Evolutionary conservation across 2,888 invertebrate species (phyloP), one percentile per base, ranked within the genome.

Genomic region (Rhogogaster chlorosoma): DNA sequence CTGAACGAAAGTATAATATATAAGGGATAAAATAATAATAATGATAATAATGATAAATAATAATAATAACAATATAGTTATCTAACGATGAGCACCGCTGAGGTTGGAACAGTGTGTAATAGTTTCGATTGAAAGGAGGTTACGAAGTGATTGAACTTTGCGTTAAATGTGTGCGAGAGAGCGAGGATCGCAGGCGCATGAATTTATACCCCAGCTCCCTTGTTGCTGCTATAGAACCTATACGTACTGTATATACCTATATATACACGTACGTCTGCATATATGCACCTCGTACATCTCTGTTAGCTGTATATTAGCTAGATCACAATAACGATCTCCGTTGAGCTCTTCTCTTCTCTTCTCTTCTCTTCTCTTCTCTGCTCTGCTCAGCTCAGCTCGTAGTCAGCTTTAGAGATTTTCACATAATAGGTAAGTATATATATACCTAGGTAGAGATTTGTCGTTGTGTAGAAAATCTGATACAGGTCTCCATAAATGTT

Each of bases 121-220:
- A 93, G 93, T 93, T 93, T 93, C 93, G 93, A 93, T 93, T 90
- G 93, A 93, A 93, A 93, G 93, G 93, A 93, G 93, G 93, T 93
- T 93, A 93, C 92, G 91, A 91, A 93, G 93, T 93, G 93, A 93
- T 91, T 93, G 93, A 93, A 93, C 93, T 92, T 92, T 93, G 90
- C 84, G 85, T 87, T 85, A 88, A 85, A 89, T 85, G 92, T 92
- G 90, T 91, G 90, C 89, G 89, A 26, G 61, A 61, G 88, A 87
- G 73, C 73, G 42, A 75, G 75, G 53, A 53, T 53, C 75, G 71
- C 22, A 45, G 49, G 32, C 29, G 29, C 26, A 32, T 77, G 32
- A 42, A 73, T 42, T 42, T 42, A 73, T 73, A 42, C 70, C 32
- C 36, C 36, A 61, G 26, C 36, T 70, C 26, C 36, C 36, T 36